These are phyloP conservation scores for Tenrec ecaudatus DNA, from an alignment of 2,113 vertebrate species.

Conservation along the genomic window DNA sequence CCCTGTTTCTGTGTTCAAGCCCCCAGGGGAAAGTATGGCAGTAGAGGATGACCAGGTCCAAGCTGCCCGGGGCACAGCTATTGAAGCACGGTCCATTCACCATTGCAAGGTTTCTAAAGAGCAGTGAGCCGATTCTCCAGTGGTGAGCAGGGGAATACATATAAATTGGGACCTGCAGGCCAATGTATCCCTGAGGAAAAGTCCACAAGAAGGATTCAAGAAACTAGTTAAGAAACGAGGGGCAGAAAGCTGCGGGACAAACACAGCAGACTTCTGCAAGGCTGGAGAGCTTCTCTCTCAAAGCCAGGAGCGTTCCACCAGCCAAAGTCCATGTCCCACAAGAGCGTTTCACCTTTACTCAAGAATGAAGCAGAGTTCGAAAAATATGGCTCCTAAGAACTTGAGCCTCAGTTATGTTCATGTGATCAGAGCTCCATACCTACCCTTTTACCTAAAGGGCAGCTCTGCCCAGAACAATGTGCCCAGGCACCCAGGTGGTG, in stretches of 20 bases:
- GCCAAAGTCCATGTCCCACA: slow-evolving; percentile 55
- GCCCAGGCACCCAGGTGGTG: slow-evolving; percentile 53
- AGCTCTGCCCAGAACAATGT: slow-evolving; percentile 65
- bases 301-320: slow-evolving; percentile 34
- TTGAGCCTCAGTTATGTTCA: slow-evolving; percentile 69
- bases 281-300: slow-evolving; percentile 42
- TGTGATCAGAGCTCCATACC: slow-evolving; percentile 54
- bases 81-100: slow-evolving; percentile 67
- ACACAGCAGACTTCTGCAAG: slow-evolving; percentile 69
- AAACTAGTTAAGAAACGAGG: slow-evolving; percentile 78
- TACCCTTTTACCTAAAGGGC: slow-evolving; percentile 62
- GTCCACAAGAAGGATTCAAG: slow-evolving; percentile 81
- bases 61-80: slow-evolving; percentile 63
- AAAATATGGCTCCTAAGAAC: slow-evolving; percentile 64
- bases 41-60: slow-evolving; percentile 72
- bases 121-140: slow-evolving; percentile 72
- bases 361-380: slow-evolving; percentile 56
- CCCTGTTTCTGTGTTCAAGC: slow-evolving; percentile 62
- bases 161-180: slow-evolving; percentile 74
- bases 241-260: slow-evolving; percentile 76
- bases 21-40: slow-evolving; percentile 73
- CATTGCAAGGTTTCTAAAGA: slow-evolving; percentile 59
- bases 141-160: slow-evolving; percentile 62
- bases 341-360: slow-evolving; percentile 72
- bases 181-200: slow-evolving; percentile 84